Percentiles rank a stretch among this genome's conserved stretches.
These are phyloP conservation scores for Anas acuta DNA, from an alignment of 2,797 vertebrate genomes.

Conservation along the genomic window DNA sequence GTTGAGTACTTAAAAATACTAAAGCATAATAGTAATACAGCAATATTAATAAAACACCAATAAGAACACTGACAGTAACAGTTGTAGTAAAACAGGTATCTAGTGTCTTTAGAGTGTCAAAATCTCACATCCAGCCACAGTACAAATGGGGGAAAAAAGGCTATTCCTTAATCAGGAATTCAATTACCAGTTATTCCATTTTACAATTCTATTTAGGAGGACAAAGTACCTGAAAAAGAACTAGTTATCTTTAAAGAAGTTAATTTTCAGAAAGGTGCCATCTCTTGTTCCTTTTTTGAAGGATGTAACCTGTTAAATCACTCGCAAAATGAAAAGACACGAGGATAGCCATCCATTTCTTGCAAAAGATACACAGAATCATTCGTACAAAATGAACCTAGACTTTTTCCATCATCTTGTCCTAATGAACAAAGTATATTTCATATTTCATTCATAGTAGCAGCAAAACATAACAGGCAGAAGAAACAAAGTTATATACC, in stretches of 20 bases:
- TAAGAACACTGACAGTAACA: neutral
- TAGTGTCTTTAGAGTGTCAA: neutral
- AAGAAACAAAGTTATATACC: neutral
- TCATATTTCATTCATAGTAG: neutral
- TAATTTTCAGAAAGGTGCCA: neutral
- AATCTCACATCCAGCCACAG: neutral
- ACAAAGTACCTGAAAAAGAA: neutral
- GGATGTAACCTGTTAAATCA: neutral
- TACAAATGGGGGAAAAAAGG: neutral
- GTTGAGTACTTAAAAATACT: neutral
- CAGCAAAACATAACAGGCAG: neutral
- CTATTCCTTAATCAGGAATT: neutral
- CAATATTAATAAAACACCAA: neutral
- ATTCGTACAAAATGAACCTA: neutral
- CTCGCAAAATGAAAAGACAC: neutral
- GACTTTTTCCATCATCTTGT: neutral
- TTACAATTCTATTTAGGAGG: neutral
- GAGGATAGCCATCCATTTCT: neutral
- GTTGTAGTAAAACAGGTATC: neutral
- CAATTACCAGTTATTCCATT: neutral
- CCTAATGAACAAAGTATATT: neutral
- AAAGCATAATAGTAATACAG: neutral
- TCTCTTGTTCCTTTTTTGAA: neutral
- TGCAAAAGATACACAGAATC: neutral
- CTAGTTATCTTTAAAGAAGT: neutral